Conservation (phyloP, 2,888 invertebrate species). For the Parascotia fuliginaria region DNA sequence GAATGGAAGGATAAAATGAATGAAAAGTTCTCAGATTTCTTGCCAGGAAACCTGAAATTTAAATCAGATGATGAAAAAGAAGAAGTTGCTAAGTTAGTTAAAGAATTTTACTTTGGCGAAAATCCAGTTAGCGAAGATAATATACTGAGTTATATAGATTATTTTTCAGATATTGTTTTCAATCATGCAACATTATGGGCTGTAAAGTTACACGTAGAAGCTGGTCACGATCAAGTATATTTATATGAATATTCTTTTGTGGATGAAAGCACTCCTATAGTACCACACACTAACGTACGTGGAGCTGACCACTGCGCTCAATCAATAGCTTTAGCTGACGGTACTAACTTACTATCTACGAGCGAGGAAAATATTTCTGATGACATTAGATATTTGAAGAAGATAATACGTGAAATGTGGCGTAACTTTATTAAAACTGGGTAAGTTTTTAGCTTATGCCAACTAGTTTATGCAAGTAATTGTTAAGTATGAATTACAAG, state of each 20-base stretch:
- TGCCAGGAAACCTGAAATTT: constrained; percentile 60
- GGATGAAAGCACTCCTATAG: constrained; percentile 32
- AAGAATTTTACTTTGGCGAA: constrained; percentile 53
- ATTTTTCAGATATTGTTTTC: constrained; percentile 51
- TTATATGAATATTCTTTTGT: constrained; percentile 53
- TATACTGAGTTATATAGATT: constrained; percentile 50
- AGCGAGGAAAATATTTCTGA: constrained; percentile 25
- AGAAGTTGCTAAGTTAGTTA: constrained; percentile 44
- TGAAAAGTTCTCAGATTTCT: constrained; percentile 60
- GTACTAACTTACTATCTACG: background rate
- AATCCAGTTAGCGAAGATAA: constrained; percentile 38
- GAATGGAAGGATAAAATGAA: constrained; percentile 57
- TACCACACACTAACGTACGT: constrained; percentile 40
- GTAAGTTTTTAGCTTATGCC: no score
- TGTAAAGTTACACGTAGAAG: constrained; percentile 40
- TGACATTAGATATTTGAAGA: constrained; percentile 39
- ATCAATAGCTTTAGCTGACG: constrained; percentile 42
- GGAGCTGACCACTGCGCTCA: constrained; percentile 54
- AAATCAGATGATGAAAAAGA: constrained; percentile 43
- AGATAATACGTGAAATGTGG: constrained; percentile 49
- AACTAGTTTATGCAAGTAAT: no score
- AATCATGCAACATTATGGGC: constrained; percentile 39
- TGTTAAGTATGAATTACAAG: no score
- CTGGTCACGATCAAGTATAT: constrained; percentile 48
- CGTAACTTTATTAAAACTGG: constrained; percentile 55